Evolutionary conservation across 2,113 vertebrate species (phyloP).

Genomic region (Oryzias melastigma): DNA sequence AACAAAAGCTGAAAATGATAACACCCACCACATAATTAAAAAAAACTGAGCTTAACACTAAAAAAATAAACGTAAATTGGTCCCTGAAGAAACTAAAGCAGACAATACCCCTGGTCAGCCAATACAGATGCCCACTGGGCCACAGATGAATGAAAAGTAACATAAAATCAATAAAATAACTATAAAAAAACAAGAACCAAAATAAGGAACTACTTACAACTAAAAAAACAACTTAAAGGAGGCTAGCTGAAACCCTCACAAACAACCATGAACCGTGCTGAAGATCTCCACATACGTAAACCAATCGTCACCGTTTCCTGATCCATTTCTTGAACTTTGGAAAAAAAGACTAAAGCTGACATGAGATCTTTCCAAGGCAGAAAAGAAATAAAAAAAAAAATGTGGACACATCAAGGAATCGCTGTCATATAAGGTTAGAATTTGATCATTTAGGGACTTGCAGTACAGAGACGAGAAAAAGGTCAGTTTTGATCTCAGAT

Average conservation of each 20-base stretch:
- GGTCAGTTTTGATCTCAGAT: too few relatives aligned
- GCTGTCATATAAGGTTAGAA: not conserved
- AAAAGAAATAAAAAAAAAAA: conserved; percentile 3
- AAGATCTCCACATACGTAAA: conserved; percentile 38
- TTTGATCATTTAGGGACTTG: conserved; percentile 2
- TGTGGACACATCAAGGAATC: not conserved
- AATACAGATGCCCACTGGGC: conserved; percentile 32
- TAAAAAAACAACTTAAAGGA: conserved; percentile 57
- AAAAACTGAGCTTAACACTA: conserved; percentile 24
- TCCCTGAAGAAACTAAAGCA: too few relatives aligned
- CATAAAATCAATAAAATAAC: not conserved
- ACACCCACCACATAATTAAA: not conserved
- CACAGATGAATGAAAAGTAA: conserved; percentile 25
- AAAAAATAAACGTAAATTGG: not conserved
- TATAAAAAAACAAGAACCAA: conserved; percentile 17
- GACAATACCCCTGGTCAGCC: not conserved
- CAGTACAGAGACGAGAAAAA: not conserved
- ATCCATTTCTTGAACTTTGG: conserved; percentile 8
- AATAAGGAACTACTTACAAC: conserved; percentile 24
- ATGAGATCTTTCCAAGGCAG: not conserved
- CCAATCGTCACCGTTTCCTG: conserved; percentile 43
- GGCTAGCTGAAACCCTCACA: conserved; percentile 32
- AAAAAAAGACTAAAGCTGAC: not conserved
- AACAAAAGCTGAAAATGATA: not conserved
- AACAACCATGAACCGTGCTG: conserved; percentile 1